Conservation (phyloP, 2,888 invertebrate species). For the Drosophila mettleri region DNA sequence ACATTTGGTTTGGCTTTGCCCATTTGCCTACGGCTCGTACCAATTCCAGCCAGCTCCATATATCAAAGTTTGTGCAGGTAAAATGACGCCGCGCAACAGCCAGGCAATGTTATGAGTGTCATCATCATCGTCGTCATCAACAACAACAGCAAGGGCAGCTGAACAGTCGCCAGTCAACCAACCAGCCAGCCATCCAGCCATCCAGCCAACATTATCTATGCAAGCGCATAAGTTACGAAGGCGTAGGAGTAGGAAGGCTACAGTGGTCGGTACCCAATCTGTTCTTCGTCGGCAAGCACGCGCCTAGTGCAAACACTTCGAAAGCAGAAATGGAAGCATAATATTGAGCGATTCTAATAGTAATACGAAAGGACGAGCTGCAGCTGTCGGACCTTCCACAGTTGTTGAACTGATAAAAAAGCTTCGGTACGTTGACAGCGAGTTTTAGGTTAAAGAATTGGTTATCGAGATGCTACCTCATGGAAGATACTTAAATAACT, state of each 20-base stretch:
- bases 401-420: neutral
- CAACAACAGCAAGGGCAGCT: conserved; percentile 39
- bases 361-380: neutral
- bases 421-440: conserved; percentile 24
- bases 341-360: conserved; percentile 54
- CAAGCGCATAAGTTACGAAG: conserved; percentile 38
- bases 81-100: conserved; percentile 63
- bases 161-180: conserved; percentile 56
- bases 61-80: conserved; percentile 81
- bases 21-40: conserved; percentile 64
- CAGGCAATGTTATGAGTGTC: conserved; percentile 75
- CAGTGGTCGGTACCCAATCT: conserved; percentile 24
- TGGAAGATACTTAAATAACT: neutral
- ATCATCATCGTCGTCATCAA: conserved; percentile 43
- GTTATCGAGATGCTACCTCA: neutral
- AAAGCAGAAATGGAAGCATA: conserved; percentile 78
- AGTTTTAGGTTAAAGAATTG: conserved; percentile 3
- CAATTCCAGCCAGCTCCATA: conserved; percentile 37
- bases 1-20: conserved; percentile 67
- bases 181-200: neutral
- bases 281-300: conserved; percentile 62
- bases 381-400: neutral
- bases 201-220: conserved; percentile 70
- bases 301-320: conserved; percentile 75
- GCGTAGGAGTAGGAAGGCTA: conserved; percentile 3